Evolutionary conservation across 1,140 invertebrate genomes (phyloP), one percentile per base, ranked within the genome.

Genomic region (Platorchestia sp.): DNA sequence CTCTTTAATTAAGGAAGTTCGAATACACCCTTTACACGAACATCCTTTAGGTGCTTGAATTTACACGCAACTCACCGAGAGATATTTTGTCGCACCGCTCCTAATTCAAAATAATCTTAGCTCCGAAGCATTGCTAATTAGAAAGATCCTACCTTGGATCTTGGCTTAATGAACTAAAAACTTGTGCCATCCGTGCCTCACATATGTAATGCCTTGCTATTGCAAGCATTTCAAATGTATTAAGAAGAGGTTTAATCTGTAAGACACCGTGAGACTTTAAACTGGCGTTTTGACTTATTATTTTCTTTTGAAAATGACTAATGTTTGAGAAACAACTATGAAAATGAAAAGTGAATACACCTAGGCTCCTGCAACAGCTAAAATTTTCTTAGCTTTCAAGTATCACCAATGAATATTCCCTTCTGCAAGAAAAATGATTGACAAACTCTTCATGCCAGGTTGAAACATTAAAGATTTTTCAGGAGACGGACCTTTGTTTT

Each of bases 401-500:
- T 44, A 42, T 45, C 45, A 93, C 36, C 36, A 36, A 42, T 93
- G 91, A 93, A 45, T 93, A 93, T 93, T 93, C 91, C 0, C 40
- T 93, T 93, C 45, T 19, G 91, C 7, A 45, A n/a, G 44, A 93
- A 93, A 93, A 93, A 44, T 93, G 44, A 44, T 47, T 44, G 44
- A 93, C 91, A 47, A 93, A 45, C 43, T 45, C 91, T 93, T n/a
- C 41, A 47, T 19, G 44, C 43, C 16, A 40, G 45, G 43, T 93
- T 47, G 43, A 45, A 93, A 93, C 91, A n/a, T 93, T 47, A 44
- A 45, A 40, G 45, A 45, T 93, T 93, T 93, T 93, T 93, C 91
- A 44, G 43, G 40, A 93, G 91, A 93, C 43, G 91, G 40, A 36
- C 45, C 91, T 40, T 93, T 93, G 91, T 93, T 93, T 44, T 93